These are phyloP conservation scores for Scotopteryx bipunctaria DNA, from an alignment of 2,888 invertebrate genomes.

Conservation along the genomic window DNA sequence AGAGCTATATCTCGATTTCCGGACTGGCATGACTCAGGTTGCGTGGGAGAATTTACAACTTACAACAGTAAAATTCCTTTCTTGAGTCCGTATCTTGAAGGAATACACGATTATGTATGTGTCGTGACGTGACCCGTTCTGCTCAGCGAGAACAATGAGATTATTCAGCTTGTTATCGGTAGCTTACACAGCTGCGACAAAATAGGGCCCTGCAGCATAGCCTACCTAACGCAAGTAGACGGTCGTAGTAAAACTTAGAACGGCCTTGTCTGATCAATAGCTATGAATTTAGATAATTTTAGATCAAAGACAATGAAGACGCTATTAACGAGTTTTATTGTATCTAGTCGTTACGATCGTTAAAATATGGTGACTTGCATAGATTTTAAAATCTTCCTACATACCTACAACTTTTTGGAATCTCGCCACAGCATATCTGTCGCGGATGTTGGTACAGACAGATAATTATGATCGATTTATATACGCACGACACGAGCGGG, in stretches of 20 bases:
- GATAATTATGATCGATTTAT: conserved; percentile 42
- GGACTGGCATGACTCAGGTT: conserved; percentile 43
- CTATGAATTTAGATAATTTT: conserved; percentile 36
- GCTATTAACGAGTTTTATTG: background rate
- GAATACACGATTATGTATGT: conserved; percentile 27
- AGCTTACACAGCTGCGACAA: conserved; percentile 66
- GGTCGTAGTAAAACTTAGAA: conserved; percentile 56
- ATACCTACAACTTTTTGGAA: conserved; percentile 25
- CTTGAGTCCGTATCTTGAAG: conserved; percentile 32
- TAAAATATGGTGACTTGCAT: background rate
- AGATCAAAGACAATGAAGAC: conserved; percentile 19
- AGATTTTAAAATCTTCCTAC: conserved; percentile 24
- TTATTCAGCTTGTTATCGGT: conserved; percentile 64
- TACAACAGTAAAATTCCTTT: conserved; percentile 47
- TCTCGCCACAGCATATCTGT: conserved; percentile 35
- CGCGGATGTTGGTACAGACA: conserved; percentile 29
- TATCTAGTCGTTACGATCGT: background rate
- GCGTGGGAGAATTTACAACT: conserved; percentile 55
- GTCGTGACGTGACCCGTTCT: conserved; percentile 39
- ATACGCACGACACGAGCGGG: conserved; percentile 41
- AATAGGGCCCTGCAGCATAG: conserved; percentile 17
- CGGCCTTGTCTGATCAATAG: conserved; percentile 56
- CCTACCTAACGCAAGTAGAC: conserved; percentile 29
- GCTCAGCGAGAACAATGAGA: conserved; percentile 57
- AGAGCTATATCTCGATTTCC: conserved; percentile 50